A percentile compares a stretch with the other conserved stretches of the same genome.
Evolutionary conservation across 30 jellyfish, hydroid and myxozoan genomes (phyloP).

Genomic region (Morbakka virulenta): DNA sequence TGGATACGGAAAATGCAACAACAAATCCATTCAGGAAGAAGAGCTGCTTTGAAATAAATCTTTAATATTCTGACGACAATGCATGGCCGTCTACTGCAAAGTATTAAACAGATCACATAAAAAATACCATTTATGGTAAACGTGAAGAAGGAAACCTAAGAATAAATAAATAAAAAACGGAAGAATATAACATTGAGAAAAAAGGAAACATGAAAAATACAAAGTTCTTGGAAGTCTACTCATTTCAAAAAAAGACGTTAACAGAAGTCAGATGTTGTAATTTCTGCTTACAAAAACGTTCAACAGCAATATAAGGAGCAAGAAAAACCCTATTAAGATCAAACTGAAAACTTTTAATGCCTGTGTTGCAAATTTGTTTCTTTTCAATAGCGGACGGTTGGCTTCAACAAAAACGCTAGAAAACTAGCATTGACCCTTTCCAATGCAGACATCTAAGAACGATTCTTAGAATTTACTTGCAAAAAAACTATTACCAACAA

Average conservation of each 20-base stretch:
- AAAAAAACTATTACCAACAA: background rate
- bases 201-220: constrained; percentile 41
- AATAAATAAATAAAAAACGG: no score
- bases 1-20: no score
- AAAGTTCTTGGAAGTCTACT: constrained; percentile 50
- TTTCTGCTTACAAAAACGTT: constrained; percentile 28
- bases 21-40: constrained; percentile 33
- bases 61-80: constrained; percentile 54
- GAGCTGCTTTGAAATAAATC: constrained; percentile 41
- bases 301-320: constrained; percentile 41
- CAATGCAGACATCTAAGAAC: background rate
- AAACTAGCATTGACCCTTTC: background rate
- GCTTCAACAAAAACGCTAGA: constrained; percentile 4
- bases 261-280: constrained; percentile 24
- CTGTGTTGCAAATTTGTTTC: constrained; percentile 25
- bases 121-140: constrained; percentile 20
- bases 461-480: background rate
- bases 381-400: constrained; percentile 28
- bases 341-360: background rate
- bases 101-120: constrained; percentile 3
- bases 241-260: constrained; percentile 23
- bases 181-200: constrained; percentile 37
- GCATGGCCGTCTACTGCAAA: constrained; percentile 17
- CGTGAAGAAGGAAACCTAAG: no score
- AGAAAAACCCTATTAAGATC: constrained; percentile 39